Percentiles rank a stretch among this genome's conserved stretches.
Evolutionary conservation across 2,113 vertebrate genomes (phyloP).

Genomic region (Nycticorax nycticorax): DNA sequence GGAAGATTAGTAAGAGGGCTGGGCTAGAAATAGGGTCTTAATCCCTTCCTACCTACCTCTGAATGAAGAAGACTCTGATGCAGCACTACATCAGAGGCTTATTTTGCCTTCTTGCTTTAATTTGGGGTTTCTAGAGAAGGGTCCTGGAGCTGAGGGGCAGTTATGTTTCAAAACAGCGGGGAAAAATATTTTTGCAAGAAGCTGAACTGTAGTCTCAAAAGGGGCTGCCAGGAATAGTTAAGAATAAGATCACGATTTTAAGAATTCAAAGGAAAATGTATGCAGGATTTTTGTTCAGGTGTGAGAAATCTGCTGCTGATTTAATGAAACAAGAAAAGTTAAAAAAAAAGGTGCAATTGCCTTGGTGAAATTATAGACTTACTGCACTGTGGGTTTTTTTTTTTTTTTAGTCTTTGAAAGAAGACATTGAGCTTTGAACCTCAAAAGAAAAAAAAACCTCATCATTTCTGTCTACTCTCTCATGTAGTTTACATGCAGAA

Average conservation of each 20-base stretch:
- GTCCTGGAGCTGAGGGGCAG: not conserved
- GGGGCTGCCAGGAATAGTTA: not conserved
- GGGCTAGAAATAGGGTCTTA: not conserved
- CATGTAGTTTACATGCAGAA: fast-evolving
- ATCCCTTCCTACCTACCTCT: not conserved
- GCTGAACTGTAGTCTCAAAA: not conserved
- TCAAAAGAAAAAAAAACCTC: not conserved
- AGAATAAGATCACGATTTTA: not conserved
- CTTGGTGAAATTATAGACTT: not conserved
- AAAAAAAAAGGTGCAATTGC: not conserved
- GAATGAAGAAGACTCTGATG: not conserved
- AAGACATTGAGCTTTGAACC: not conserved
- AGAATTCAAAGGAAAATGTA: not conserved
- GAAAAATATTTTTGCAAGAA: not conserved
- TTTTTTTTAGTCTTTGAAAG: not conserved
- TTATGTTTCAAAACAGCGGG: not conserved
- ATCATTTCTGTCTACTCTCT: not conserved
- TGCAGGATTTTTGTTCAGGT: not conserved
- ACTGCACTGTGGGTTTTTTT: not conserved
- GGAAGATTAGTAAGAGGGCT: not conserved
- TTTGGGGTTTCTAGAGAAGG: not conserved
- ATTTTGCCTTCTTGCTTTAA: not conserved
- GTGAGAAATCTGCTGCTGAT: not conserved
- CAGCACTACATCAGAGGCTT: not conserved
- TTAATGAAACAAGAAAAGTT: not conserved